Conservation (phyloP, 2,888 invertebrate genomes). For the Drosophila ochracea region DNA sequence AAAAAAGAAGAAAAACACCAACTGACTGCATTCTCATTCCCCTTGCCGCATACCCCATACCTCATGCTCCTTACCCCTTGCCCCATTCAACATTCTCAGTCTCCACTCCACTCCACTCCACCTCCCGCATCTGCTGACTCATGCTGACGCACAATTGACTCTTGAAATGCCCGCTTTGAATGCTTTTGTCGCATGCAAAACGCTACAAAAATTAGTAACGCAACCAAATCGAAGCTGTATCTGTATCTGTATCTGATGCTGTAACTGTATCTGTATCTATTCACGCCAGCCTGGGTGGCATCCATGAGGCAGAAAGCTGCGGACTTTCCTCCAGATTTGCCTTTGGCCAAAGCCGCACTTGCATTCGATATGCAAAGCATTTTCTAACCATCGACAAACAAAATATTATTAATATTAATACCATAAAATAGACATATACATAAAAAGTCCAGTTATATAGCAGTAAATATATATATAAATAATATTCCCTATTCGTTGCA, state of each 20-base stretch:
- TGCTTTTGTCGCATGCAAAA: conserved; percentile 75
- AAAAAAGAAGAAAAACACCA: neutral
- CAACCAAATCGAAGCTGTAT: conserved; percentile 44
- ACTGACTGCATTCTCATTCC: conserved; percentile 46
- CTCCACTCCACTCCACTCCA: neutral
- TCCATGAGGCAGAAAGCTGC: conserved; percentile 45
- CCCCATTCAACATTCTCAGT: neutral
- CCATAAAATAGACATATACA: neutral
- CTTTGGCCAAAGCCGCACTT: conserved; percentile 28
- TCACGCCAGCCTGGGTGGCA: conserved; percentile 67
- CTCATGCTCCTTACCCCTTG: neutral
- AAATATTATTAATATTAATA: neutral
- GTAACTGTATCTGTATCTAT: conserved; percentile 30
- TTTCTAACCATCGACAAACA: neutral
- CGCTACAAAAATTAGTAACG: conserved; percentile 70
- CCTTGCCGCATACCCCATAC: neutral
- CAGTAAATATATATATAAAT: neutral
- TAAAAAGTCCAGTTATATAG: neutral
- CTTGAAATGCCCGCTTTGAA: conserved; percentile 45
- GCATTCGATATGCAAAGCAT: neutral
- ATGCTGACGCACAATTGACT: conserved; percentile 77
- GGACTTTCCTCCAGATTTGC: conserved; percentile 15
- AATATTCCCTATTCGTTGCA: neutral
- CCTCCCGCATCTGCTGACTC: conserved; percentile 58
- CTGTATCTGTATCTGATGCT: conserved; percentile 35